These are phyloP conservation scores for Macheiramphus alcinus DNA, from an alignment of 2,113 vertebrate genomes.

Conservation along the genomic window DNA sequence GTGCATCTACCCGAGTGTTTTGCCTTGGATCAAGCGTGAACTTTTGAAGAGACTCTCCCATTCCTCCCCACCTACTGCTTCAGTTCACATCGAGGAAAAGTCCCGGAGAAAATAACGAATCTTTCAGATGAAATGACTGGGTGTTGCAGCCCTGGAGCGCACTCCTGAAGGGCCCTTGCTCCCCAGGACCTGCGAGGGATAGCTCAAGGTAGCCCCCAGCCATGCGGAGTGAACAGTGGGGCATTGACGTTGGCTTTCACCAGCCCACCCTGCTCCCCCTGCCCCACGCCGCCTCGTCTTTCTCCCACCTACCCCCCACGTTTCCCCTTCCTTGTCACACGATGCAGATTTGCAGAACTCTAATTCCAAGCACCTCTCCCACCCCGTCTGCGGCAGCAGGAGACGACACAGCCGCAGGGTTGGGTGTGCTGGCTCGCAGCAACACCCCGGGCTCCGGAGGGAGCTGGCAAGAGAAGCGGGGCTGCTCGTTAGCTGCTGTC, in stretches of 20 bases:
- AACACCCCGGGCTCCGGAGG: fast-evolving
- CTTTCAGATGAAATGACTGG: background rate
- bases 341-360: background rate
- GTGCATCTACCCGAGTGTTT: background rate
- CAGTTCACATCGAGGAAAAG: background rate
- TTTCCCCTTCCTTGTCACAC: background rate
- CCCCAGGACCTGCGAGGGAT: background rate
- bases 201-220: background rate
- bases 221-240: background rate
- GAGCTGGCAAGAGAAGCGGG: background rate
- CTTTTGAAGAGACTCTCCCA: background rate
- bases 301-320: background rate
- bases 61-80: background rate
- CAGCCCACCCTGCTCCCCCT: background rate
- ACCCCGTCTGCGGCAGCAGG: background rate
- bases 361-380: background rate
- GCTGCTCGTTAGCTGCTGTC: background rate
- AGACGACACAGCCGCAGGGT: background rate
- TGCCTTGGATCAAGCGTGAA: background rate
- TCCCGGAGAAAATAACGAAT: background rate
- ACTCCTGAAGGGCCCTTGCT: background rate
- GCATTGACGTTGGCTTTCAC: background rate
- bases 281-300: background rate
- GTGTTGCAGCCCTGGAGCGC: background rate
- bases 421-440: fast-evolving